phyloP scores from a whole-genome alignment of 2,113 vertebrate genomes.

The Nothoprocta pentlandii region DNA sequence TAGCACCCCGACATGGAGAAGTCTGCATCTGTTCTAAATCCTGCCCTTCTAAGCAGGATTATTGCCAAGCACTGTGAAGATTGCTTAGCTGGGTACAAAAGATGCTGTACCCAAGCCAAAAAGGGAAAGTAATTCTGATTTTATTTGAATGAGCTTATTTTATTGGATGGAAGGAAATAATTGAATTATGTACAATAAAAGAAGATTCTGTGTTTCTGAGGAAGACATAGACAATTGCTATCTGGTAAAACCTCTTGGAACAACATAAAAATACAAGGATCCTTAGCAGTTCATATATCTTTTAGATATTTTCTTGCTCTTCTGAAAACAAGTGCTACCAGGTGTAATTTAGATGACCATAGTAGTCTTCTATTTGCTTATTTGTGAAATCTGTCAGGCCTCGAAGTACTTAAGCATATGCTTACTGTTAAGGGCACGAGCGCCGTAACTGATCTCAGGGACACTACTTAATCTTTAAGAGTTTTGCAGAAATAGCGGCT shows the following conservation, averaged over 20 bases:
- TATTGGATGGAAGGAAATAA: conserved; percentile 51
- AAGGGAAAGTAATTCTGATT: conserved; percentile 54
- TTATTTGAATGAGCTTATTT: conserved; percentile 61
- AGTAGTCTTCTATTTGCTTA: conserved; percentile 5
- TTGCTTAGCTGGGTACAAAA: conserved; percentile 83
- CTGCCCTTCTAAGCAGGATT: conserved; percentile 72
- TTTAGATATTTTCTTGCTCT: neutral
- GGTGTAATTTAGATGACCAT: conserved; percentile 8
- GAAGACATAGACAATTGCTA: conserved; percentile 1
- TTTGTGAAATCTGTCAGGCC: conserved; percentile 52
- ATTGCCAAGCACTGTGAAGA: conserved; percentile 71
- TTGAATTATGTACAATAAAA: conserved; percentile 64
- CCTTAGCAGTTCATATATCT: neutral
- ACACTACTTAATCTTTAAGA: neutral
- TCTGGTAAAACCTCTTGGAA: neutral
- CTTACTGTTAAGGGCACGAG: conserved; percentile 22
- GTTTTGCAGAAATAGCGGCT: neutral
- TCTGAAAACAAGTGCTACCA: neutral
- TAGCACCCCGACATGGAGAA: conserved; percentile 68
- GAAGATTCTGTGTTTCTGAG: conserved; percentile 41
- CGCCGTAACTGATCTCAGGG: neutral
- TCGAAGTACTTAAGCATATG: conserved; percentile 46
- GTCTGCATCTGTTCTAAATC: conserved; percentile 78
- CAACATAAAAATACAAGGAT: neutral
- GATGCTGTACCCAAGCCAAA: conserved; percentile 69